A percentile compares a stretch with the other conserved stretches of the same genome.
Conservation (phyloP, 2,888 invertebrate species). For the Kuschelorhynchus macadamiae region DNA sequence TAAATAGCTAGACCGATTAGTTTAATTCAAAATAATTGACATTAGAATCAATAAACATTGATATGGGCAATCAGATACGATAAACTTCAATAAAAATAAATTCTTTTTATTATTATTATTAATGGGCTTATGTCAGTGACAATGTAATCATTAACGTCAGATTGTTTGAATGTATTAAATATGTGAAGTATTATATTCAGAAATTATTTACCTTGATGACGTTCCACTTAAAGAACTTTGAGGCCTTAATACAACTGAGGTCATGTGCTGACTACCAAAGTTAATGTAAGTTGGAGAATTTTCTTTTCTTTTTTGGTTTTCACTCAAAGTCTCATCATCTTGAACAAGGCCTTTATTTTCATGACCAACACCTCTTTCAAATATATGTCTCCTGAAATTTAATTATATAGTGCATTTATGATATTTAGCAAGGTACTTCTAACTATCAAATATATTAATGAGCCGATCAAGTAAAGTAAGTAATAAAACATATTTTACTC, state of each 20-base stretch:
- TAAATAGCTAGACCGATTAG: too few species aligned
- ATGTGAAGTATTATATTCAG: neutral
- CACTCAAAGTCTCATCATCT: conserved; percentile 61
- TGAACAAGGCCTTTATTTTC: conserved; percentile 64
- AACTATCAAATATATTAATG: too few species aligned
- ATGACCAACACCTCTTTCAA: conserved; percentile 61
- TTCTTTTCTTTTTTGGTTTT: conserved; percentile 63
- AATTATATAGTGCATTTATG: too few species aligned
- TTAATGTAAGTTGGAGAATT: conserved; percentile 66
- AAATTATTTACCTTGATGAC: conserved; percentile 56
- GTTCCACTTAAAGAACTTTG: conserved; percentile 60
- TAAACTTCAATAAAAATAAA: conserved; percentile 43
- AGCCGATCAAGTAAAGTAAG: too few species aligned
- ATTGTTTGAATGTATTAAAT: neutral
- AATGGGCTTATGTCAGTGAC: neutral
- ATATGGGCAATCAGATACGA: too few species aligned
- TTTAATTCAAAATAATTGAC: too few species aligned
- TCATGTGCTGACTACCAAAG: conserved; percentile 60
- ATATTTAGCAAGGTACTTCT: too few species aligned
- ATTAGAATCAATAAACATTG: too few species aligned
- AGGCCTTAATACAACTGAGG: conserved; percentile 57
- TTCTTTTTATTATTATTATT: conserved; percentile 3
- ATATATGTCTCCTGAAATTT: conserved; percentile 61
- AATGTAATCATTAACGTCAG: too few species aligned
- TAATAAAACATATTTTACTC: too few species aligned